A percentile compares a stretch with the other conserved stretches of the same genome.
Evolutionary conservation across 1,140 invertebrate genomes (phyloP).

Genomic region (Parasteatoda tepidariorum): DNA sequence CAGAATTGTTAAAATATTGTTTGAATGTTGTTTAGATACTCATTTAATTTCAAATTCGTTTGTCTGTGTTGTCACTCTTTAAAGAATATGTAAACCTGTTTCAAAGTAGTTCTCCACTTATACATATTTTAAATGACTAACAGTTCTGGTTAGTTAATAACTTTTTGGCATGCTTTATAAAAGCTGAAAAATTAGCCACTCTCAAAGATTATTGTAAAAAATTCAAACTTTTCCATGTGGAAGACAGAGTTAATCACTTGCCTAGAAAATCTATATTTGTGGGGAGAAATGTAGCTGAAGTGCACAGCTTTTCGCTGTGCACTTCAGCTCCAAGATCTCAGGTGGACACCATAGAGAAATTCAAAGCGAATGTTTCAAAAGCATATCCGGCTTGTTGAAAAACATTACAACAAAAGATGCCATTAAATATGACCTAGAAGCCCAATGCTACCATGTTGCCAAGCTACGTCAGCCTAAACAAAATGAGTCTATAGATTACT

Average conservation of each 20-base stretch:
- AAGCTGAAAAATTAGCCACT: neutral
- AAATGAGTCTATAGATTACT: neutral
- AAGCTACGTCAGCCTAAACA: neutral
- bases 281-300: neutral
- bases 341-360: neutral
- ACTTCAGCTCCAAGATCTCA: neutral
- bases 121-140: neutral
- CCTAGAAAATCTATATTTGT: conserved; percentile 15
- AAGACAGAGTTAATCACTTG: neutral
- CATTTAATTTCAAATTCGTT: neutral
- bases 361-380: neutral
- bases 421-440: neutral
- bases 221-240: neutral
- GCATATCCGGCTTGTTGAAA: conserved; percentile 1
- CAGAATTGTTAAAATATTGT: too few relatives aligned
- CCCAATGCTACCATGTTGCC: too few relatives aligned
- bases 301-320: too few relatives aligned
- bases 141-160: neutral
- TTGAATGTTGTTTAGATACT: too few relatives aligned
- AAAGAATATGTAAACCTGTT: too few relatives aligned
- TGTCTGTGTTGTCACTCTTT: too few relatives aligned
- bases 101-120: neutral
- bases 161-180: conserved; percentile 9
- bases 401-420: neutral
- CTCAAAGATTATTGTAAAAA: neutral